Conservation (phyloP, 2,888 invertebrate species). For the Pyrocoelia pectoralis region DNA sequence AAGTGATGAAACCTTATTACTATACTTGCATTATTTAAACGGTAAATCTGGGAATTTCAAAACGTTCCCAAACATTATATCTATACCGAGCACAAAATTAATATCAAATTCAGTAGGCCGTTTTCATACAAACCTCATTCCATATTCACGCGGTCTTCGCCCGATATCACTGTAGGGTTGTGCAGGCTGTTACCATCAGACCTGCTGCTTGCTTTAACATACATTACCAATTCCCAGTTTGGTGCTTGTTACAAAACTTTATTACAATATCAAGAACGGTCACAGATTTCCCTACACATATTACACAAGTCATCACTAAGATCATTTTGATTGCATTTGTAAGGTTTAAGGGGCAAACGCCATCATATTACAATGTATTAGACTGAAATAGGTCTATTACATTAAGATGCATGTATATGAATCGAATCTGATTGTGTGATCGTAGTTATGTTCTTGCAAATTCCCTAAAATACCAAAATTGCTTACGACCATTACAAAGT, state of each 20-base stretch:
- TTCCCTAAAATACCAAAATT: too few relatives aligned
- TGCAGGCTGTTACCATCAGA: slow-evolving; percentile 34
- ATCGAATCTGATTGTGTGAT: too few relatives aligned
- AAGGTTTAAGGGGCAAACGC: neutral
- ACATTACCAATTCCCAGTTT: slow-evolving; percentile 34
- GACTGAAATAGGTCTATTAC: too few relatives aligned
- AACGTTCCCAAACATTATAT: slow-evolving; percentile 13
- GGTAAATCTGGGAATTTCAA: slow-evolving; percentile 17
- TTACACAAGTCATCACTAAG: slow-evolving; percentile 26
- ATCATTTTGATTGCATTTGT: slow-evolving; percentile 23
- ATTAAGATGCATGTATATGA: too few relatives aligned
- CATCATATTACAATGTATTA: neutral
- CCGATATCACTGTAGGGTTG: slow-evolving; percentile 27
- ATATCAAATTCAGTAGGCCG: slow-evolving; percentile 33
- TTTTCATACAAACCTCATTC: slow-evolving; percentile 33
- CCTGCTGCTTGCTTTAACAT: slow-evolving; percentile 34
- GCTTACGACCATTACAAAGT: too few relatives aligned
- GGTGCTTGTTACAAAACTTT: slow-evolving; percentile 32
- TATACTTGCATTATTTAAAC: slow-evolving; percentile 15
- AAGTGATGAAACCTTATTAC: neutral
- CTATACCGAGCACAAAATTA: slow-evolving; percentile 26
- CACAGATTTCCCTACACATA: slow-evolving; percentile 28
- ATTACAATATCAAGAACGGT: slow-evolving; percentile 31
- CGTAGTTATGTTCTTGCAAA: too few relatives aligned
- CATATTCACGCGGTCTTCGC: slow-evolving; percentile 33